phyloP scores from a whole-genome alignment of 2,888 invertebrate species.

The Muschampia plurimacula region DNA sequence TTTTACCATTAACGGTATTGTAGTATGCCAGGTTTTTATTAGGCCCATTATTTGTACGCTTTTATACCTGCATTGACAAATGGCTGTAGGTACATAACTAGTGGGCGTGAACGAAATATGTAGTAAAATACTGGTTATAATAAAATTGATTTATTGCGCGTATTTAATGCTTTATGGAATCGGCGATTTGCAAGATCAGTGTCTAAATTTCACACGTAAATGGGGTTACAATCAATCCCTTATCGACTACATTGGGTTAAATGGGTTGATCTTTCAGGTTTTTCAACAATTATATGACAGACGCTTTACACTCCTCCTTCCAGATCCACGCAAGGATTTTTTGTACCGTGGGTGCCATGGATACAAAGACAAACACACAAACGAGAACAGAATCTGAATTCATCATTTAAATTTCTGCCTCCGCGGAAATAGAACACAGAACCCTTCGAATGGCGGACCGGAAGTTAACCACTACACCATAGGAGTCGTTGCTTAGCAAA shows the following conservation, averaged over 20 bases:
- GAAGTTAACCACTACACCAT: too few species aligned
- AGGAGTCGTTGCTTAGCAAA: too few species aligned
- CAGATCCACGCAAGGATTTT: too few species aligned
- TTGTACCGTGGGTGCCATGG: too few species aligned
- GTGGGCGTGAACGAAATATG: constrained; percentile 34
- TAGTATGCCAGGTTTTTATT: constrained; percentile 34
- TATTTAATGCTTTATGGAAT: constrained; percentile 30
- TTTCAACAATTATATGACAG: not conserved
- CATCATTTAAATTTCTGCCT: too few species aligned
- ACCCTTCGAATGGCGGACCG: too few species aligned
- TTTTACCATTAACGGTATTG: constrained; percentile 28
- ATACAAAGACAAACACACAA: too few species aligned
- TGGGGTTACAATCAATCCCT: constrained; percentile 13
- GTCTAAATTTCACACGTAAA: constrained; percentile 28
- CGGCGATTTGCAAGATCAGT: constrained; percentile 32
- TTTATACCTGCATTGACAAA: constrained; percentile 36
- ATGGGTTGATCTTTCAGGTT: not conserved
- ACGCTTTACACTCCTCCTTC: too few species aligned
- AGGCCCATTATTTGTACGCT: constrained; percentile 35
- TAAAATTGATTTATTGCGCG: constrained; percentile 37
- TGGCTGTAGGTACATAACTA: constrained; percentile 33
- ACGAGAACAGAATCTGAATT: too few species aligned
- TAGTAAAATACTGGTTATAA: constrained; percentile 39
- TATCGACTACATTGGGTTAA: not conserved
- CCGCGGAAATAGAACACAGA: too few species aligned